phyloP scores from a whole-genome alignment of 2,888 invertebrate genomes.

The Xiphydria camelus region DNA sequence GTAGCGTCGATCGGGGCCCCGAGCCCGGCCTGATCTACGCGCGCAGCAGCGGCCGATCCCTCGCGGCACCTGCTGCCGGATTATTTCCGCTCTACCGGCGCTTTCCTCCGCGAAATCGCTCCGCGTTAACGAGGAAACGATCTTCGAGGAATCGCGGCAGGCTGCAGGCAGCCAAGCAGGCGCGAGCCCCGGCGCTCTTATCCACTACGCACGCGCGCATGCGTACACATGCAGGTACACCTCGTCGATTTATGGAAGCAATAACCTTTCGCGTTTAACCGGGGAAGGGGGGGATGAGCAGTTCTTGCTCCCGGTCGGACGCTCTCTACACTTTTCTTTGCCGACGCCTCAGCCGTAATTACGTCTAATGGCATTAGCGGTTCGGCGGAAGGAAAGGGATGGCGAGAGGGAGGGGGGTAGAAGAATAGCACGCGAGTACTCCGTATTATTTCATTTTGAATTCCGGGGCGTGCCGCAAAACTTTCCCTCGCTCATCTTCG shows the following conservation, averaged over 20 bases:
- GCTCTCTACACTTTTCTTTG: conserved; percentile 13
- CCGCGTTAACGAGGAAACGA: neutral
- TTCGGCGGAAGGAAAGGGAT: no score
- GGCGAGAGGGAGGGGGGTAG: neutral
- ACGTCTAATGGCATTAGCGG: conserved; percentile 26
- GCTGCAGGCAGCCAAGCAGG: no score
- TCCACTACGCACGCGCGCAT: neutral
- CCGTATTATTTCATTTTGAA: neutral
- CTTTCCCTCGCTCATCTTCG: no score
- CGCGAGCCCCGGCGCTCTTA: no score
- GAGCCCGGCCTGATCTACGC: no score
- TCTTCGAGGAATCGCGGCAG: no score
- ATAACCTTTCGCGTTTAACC: conserved; percentile 38
- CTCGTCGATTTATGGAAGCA: conserved; percentile 35
- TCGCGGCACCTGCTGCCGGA: no score
- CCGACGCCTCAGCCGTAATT: conserved; percentile 24
- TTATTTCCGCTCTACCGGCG: no score
- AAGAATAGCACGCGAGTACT: conserved; percentile 2
- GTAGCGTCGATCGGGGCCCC: no score
- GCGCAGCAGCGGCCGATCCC: no score
- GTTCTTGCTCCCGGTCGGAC: conserved; percentile 8
- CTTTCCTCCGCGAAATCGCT: no score
- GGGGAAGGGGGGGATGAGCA: conserved; percentile 3
- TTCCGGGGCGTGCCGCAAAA: no score
- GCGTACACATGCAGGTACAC: conserved; percentile 6